These are phyloP conservation scores for Thymallus thymallus DNA, from an alignment of 2,113 vertebrate species.

Conservation along the genomic window DNA sequence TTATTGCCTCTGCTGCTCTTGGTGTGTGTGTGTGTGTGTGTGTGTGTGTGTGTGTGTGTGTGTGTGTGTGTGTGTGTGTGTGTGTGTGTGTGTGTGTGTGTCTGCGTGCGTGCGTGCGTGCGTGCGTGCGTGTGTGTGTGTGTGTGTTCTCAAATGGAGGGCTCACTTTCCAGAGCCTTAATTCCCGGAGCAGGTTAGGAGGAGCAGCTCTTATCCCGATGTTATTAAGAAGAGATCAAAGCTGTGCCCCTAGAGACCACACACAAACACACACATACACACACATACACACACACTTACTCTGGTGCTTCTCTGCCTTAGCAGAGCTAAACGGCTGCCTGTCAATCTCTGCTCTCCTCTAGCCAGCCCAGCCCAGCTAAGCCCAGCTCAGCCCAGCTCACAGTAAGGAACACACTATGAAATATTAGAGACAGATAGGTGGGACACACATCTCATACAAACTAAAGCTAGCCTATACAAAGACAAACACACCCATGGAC, in stretches of 20 bases:
- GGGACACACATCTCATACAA: too few relatives aligned
- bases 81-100: too few relatives aligned
- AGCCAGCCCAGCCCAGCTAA: background rate
- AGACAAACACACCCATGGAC: too few relatives aligned
- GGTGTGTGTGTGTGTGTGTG: background rate
- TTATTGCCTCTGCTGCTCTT: background rate
- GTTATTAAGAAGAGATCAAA: constrained; percentile 37
- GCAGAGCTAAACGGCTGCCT: constrained; percentile 16
- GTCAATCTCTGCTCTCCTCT: background rate
- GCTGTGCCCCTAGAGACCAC: background rate
- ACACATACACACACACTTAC: too few relatives aligned
- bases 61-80: background rate
- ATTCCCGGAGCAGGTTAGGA: constrained; percentile 18
- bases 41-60: too few relatives aligned
- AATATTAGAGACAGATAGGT: too few relatives aligned
- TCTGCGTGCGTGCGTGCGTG: too few relatives aligned
- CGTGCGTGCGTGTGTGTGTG: background rate
- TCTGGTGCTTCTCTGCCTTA: background rate
- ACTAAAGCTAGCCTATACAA: too few relatives aligned
- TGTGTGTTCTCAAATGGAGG: constrained; percentile 13
- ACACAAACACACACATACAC: too few relatives aligned
- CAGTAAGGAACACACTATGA: too few relatives aligned
- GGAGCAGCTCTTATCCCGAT: constrained; percentile 11
- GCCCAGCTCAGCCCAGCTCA: too few relatives aligned
- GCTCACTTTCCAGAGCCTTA: constrained; percentile 15